Evolutionary conservation across 2,888 invertebrate genomes (phyloP), one percentile per base, ranked within the genome.

Genomic region (Microplitis manilae): DNA sequence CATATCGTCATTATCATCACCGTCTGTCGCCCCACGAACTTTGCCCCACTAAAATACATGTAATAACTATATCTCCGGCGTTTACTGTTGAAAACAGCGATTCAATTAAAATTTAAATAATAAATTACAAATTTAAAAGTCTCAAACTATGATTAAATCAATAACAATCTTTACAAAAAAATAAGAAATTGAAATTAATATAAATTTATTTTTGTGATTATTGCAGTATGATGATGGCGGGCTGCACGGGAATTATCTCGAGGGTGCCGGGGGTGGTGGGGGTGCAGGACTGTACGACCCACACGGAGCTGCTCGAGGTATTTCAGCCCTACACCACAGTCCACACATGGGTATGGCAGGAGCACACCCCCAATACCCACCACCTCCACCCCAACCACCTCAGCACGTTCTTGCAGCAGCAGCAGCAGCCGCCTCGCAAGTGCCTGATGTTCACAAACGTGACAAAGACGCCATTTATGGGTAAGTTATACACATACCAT

Each of bases 391-490:
- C 90, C 92, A 89, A 95, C 87, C 86, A 60, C 86, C 86, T 70
- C 88, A 96, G 93, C 96, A 96, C 92, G 96, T 96, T 90, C 94
- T 96, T 93, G 95, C 95, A 87, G 94, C 94, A 88, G 94, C 92
- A 87, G 90, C 92, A 91, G 92, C 89, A 74, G 88, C 89, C 71
- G 90, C 90, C 79, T 91, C 91, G 77, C 91, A 92, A 83, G 93
- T 94, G 80, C 96, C 97, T 87, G 96, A 97, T 91, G 97, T 97
- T 87, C 97, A 97, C 92, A 98, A 98, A 93, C 93, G 98, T 90
- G 98, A 98, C 93, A 98, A 98, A 93, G 98, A 98, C 93, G 97
- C 98, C 90, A 98, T 98, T 91, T 98, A 98, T 92, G 97, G 98
- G 98, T 98, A 94, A 96, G 97, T 94, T 73, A 72, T 76, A 78